Conservation (phyloP, 2,113 vertebrate species). For the Sturnira hondurensis region DNA sequence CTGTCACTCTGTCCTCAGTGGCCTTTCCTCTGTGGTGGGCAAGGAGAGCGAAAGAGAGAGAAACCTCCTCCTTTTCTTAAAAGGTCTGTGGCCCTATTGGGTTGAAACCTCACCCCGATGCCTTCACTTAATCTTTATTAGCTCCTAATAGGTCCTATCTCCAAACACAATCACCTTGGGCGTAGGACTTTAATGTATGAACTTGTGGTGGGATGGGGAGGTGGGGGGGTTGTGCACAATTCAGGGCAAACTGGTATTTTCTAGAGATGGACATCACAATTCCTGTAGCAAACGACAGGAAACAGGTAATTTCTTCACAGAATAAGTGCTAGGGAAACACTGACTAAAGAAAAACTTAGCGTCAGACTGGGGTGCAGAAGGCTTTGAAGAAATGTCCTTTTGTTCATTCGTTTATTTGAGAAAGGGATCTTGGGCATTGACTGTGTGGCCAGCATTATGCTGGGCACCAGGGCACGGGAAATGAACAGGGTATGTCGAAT, state of each 20-base stretch:
- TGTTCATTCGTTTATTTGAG: neutral
- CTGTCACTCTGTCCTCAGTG: neutral
- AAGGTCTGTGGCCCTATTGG: neutral
- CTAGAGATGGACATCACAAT: neutral
- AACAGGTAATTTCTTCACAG: neutral
- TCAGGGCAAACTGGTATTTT: neutral
- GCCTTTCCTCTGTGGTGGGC: neutral
- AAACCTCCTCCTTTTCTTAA: neutral
- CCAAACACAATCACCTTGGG: neutral
- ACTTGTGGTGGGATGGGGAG: neutral
- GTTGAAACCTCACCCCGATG: neutral
- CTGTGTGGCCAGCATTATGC: neutral
- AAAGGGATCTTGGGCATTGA: neutral
- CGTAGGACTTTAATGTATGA: neutral
- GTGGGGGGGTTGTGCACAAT: neutral
- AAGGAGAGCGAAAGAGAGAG: neutral
- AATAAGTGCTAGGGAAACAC: neutral
- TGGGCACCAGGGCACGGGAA: neutral
- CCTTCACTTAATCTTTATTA: neutral
- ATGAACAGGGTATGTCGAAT: neutral
- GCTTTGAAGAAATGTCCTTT: neutral
- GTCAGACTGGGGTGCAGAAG: neutral
- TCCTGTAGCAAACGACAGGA: neutral
- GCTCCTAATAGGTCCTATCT: neutral
- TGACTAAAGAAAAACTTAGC: neutral